phyloP scores from a whole-genome alignment of 2,113 vertebrate genomes.

The Atlantisia rogersi region DNA sequence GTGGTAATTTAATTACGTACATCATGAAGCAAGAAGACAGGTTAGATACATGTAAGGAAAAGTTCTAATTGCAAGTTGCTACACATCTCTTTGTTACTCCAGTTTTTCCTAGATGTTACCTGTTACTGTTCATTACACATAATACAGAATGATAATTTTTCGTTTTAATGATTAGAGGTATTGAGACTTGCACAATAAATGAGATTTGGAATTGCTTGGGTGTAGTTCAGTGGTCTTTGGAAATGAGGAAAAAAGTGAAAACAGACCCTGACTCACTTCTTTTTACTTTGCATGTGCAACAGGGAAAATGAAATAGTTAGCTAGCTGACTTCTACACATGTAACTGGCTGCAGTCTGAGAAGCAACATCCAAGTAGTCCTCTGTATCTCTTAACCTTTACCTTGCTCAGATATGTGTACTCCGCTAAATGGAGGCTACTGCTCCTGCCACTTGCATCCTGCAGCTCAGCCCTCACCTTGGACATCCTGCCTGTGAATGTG shows the following conservation, averaged over 20 bases:
- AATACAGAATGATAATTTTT: neutral
- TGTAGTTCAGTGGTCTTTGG: neutral
- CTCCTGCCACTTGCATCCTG: neutral
- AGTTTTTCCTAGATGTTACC: neutral
- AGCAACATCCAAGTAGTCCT: neutral
- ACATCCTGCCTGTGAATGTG: neutral
- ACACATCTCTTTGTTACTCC: neutral
- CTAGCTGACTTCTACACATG: rapidly evolving
- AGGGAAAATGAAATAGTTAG: neutral
- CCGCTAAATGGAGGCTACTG: neutral
- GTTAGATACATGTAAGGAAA: slow-evolving; percentile 22
- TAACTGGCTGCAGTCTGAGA: rapidly evolving
- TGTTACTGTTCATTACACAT: neutral
- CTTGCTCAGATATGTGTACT: neutral
- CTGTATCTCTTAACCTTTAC: neutral
- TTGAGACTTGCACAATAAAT: neutral
- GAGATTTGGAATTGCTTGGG: neutral
- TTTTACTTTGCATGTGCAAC: neutral
- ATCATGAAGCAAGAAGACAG: slow-evolving; percentile 7
- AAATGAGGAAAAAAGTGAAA: neutral
- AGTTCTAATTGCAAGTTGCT: neutral
- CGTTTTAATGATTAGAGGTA: neutral
- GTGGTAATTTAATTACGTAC: slow-evolving; percentile 55
- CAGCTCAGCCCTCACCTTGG: neutral
- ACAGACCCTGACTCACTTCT: neutral